phyloP scores from a whole-genome alignment of 2,113 vertebrate genomes.

The Telmatochromis brichardi region DNA sequence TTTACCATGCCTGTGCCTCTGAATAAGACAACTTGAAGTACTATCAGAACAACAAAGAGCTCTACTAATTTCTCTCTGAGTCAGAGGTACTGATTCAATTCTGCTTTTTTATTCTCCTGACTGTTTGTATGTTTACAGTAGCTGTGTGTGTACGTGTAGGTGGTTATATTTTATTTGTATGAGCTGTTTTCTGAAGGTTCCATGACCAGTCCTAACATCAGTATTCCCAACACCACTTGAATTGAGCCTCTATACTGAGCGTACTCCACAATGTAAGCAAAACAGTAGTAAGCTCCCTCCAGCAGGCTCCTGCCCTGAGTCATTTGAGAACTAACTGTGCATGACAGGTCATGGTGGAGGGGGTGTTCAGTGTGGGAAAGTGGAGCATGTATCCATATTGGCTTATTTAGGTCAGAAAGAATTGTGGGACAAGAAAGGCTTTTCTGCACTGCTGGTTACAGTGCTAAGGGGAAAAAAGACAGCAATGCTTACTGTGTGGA shows the following conservation, averaged over 20 bases:
- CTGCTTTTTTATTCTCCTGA: not conserved
- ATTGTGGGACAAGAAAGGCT: constrained; percentile 30
- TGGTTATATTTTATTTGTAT: not conserved
- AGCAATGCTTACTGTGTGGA: not conserved
- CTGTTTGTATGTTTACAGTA: not conserved
- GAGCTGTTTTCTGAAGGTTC: not conserved
- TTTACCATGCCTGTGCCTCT: not conserved
- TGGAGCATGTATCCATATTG: constrained; percentile 8
- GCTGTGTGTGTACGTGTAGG: not conserved
- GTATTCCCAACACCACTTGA: not conserved
- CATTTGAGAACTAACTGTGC: constrained; percentile 36
- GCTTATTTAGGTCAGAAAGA: constrained; percentile 39
- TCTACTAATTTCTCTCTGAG: not conserved
- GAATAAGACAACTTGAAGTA: not conserved
- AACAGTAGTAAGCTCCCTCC: constrained; percentile 19
- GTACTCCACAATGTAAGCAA: not conserved
- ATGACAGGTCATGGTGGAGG: constrained; percentile 18
- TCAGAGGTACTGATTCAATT: not conserved
- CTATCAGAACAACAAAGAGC: not conserved
- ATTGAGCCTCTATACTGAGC: not conserved
- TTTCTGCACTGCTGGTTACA: constrained; percentile 17
- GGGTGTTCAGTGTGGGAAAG: not conserved
- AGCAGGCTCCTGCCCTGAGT: constrained; percentile 13
- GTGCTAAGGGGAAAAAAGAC: not conserved
- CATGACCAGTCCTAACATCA: not conserved